Evolutionary conservation across 2,888 invertebrate species (phyloP).

Genomic region (Orthosia gracilis): DNA sequence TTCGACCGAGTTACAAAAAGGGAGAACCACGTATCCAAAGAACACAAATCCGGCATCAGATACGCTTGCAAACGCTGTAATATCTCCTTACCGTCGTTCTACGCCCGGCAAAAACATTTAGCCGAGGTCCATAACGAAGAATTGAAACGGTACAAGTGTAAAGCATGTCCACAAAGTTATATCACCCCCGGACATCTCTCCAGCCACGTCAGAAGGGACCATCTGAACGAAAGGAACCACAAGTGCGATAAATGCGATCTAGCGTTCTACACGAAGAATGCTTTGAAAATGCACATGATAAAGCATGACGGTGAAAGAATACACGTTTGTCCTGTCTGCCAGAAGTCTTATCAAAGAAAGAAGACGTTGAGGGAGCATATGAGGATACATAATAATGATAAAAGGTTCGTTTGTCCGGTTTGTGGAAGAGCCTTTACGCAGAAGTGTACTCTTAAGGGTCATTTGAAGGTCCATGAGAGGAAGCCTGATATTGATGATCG

Average conservation of each 20-base stretch:
- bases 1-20: constrained; percentile 86
- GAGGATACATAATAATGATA: constrained; percentile 87
- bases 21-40: constrained; percentile 87
- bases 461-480: constrained; percentile 85
- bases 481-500: constrained; percentile 79
- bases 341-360: constrained; percentile 88
- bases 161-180: constrained; percentile 87
- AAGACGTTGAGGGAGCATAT: constrained; percentile 86
- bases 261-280: constrained; percentile 90
- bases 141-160: constrained; percentile 87
- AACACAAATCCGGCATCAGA: constrained; percentile 85
- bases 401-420: constrained; percentile 77
- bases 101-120: constrained; percentile 86
- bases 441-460: constrained; percentile 87
- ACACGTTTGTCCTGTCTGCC: constrained; percentile 88
- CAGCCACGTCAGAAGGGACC: constrained; percentile 86
- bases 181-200: constrained; percentile 87
- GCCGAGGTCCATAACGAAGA: constrained; percentile 88
- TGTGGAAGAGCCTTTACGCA: constrained; percentile 88
- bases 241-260: constrained; percentile 89
- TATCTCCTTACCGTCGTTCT: constrained; percentile 84
- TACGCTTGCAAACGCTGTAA: constrained; percentile 87
- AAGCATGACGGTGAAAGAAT: constrained; percentile 90
- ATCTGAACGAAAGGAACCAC: constrained; percentile 86
- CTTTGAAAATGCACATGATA: constrained; percentile 91